Base-by-base conservation (phyloP, 2,888 invertebrate species). In the Netelia virgata region DNA sequence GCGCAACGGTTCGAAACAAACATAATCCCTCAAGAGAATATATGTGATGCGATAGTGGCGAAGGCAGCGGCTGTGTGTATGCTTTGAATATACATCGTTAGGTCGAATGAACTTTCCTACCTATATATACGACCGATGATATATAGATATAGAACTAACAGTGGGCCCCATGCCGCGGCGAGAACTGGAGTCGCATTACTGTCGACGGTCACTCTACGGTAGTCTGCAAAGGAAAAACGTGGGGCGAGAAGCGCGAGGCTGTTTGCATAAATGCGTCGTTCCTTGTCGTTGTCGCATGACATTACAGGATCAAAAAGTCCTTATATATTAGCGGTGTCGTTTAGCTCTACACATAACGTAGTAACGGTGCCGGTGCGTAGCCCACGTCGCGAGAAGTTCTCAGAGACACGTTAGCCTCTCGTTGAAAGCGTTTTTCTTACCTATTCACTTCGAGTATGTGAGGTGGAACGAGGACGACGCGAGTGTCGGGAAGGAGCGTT, bases 161-260 rank as follows among this genome's bases (percentile, higher is more conserved):
- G 23, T 68, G 41, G 85, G 41, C 78, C 86, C 11, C 61, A 83
- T 20, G 57, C 84, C 36, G 70, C 77, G 59, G 76, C 72, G 74
- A 68, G 73, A 66, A 16, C 73, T 61, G 80, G 80, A 80, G 80
- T 80, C 80, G 72, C 81, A 10, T 57, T 79, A 72, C 72, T 43
- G 55, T 28, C 55, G 78, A 78, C 70, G 66, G 72, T 80, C 64
- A 55, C 43, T 72, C 55, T 8, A 9, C 50, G 36, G 20, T 16
- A 57, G 23, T 9, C 68, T 14, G n/a, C 63, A 59, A 36, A 57
- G 41, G 55, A 69, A 28, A 69, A 55, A 59, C 55, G 70, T 14
- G 23, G 9, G 11, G 14, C 36, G 36, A 47, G 57, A 72, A 72
- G 69, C 69, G 69, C 9, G 68, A 43, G 36, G 47, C 59, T 23